Evolutionary conservation across 2,888 invertebrate genomes (phyloP).

Genomic region (Oligia strigilis): DNA sequence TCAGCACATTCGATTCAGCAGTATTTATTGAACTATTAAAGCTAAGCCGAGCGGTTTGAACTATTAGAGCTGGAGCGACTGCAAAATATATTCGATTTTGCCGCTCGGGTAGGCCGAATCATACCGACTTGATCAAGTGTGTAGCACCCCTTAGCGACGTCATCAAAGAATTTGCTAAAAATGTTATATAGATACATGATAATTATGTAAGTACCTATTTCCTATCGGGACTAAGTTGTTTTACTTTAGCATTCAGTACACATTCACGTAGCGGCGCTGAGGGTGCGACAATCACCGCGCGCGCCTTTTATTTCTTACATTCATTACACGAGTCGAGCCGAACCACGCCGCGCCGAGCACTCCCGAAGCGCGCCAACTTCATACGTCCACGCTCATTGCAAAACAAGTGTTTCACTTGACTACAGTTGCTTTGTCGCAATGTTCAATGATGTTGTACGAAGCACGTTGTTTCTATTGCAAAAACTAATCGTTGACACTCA

Average conservation of each 20-base stretch:
- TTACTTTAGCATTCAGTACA: conserved; percentile 34
- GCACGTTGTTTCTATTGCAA: conserved; percentile 21
- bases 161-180: neutral
- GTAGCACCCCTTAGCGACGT: neutral
- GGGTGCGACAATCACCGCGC: conserved; percentile 43
- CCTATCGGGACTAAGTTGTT: conserved; percentile 10
- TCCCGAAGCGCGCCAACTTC: conserved; percentile 9
- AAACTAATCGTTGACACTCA: conserved; percentile 13
- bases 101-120: too few relatives aligned
- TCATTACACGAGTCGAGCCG: conserved; percentile 30
- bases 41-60: too few relatives aligned
- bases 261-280: conserved; percentile 9
- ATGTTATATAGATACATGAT: neutral
- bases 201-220: too few relatives aligned
- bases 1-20: neutral
- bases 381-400: conserved; percentile 17
- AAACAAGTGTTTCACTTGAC: conserved; percentile 22
- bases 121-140: neutral
- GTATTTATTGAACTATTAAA: neutral
- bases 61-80: too few relatives aligned
- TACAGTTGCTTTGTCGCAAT: conserved; percentile 30
- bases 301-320: conserved; percentile 52
- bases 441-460: conserved; percentile 38
- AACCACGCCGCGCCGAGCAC: neutral
- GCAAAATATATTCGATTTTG: neutral